phyloP scores from a whole-genome alignment of 2,113 vertebrate genomes.

The Microtus ochrogaster region DNA sequence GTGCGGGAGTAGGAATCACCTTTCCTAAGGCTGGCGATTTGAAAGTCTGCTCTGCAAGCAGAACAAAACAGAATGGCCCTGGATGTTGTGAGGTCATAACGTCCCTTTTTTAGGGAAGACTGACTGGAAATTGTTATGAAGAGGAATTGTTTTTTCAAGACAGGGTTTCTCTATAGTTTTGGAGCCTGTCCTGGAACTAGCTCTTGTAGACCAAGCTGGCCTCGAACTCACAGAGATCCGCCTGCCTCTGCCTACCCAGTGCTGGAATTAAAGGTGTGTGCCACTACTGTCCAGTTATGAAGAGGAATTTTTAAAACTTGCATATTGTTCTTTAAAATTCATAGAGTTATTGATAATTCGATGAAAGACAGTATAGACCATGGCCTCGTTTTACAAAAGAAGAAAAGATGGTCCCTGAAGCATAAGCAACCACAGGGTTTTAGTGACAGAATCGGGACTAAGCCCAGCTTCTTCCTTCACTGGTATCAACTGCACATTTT shows the following conservation, averaged over 20 bases:
- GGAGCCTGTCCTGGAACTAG: too few species aligned
- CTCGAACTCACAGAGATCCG: too few species aligned
- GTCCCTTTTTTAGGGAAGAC: neutral
- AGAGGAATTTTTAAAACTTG: conserved; percentile 30
- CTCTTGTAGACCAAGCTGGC: too few species aligned
- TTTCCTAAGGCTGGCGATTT: neutral
- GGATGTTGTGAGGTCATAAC: neutral
- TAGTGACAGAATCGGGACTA: neutral
- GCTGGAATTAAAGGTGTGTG: too few species aligned
- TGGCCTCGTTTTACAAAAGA: conserved; percentile 2
- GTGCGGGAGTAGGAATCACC: neutral
- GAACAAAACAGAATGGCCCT: neutral
- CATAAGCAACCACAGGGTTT: neutral
- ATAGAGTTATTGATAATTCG: neutral
- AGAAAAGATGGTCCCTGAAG: neutral
- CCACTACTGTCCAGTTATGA: too few species aligned
- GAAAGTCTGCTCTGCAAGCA: neutral
- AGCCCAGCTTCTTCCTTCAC: neutral
- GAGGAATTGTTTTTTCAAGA: neutral
- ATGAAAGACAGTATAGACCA: neutral
- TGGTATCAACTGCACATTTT: neutral
- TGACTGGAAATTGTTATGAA: neutral
- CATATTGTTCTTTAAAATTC: conserved; percentile 43
- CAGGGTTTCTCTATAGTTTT: too few species aligned
- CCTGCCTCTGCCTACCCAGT: too few species aligned